Base-by-base conservation (phyloP, 2,113 vertebrate species). In the Phyllostomus hastatus region DNA sequence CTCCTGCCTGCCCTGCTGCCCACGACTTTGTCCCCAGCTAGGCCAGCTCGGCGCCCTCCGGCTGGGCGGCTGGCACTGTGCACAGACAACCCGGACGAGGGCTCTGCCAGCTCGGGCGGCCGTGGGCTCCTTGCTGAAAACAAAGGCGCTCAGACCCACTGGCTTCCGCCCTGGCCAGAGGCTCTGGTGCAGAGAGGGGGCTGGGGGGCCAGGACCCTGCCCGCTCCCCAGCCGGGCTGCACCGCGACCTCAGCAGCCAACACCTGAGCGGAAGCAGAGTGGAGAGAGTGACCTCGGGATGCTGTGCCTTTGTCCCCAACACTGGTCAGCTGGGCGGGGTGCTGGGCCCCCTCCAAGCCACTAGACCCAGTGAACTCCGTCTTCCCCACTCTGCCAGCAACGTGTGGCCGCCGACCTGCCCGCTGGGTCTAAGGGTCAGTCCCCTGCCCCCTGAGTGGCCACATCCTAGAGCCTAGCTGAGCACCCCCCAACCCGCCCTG, bases 131-230 rank as follows among this genome's bases (percentile, higher is more conserved):
- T 76, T 10, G 48, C 61, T 16, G 57, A 50, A 75, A 88, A 97
- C 96, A 97, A 90, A 95, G 95, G 67, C 93, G 35, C 64, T 93
- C 89, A 79, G 54, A 95, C 78, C 24, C 14, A 1, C 43, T 59
- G 54, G 76, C 72, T 72, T 43, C 66, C 20, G 20, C 41, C 64
- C 92, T 70, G n/a, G 41, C 33, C 46, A 0, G 2, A 9, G 82
- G 92, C n/a, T 4, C 35, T 20, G 46, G 19, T 26, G 12, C 48
- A 67, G 38, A 31, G 2, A 0, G 9, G 24, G 66, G 52, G 20
- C 20, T 0, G 0, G 17, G n/a, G 31, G 82, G 28, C 72, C 33
- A 3, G 88, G 57, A 17, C 33, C 16, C 48, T 54, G 72, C 35
- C 64, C 52, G 4, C 9, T 46, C 57, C 59, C 20, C 31, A 52